Evolutionary conservation across 2,888 invertebrate genomes (phyloP).

Genomic region (Caenorhabditis imperialis): DNA sequence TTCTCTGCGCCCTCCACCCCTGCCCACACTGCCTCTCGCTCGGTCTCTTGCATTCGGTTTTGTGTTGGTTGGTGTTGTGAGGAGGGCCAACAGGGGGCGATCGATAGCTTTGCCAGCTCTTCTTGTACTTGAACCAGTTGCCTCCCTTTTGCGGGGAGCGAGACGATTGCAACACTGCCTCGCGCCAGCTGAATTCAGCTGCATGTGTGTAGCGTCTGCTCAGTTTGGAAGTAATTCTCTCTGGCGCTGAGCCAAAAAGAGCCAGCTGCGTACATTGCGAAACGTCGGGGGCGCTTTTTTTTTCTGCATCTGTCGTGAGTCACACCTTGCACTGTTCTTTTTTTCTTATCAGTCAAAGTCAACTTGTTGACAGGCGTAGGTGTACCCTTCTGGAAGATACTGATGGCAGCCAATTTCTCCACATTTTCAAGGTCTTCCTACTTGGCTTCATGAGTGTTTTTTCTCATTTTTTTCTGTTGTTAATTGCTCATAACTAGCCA

Average conservation of each 20-base stretch:
- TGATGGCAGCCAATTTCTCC: conserved; percentile 1
- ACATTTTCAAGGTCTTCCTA: neutral
- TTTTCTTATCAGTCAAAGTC: conserved; percentile 17
- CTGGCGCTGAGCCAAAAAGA: too few species aligned
- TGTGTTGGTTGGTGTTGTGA: conserved; percentile 40
- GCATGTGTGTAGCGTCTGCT: too few species aligned
- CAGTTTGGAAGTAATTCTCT: too few species aligned
- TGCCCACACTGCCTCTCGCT: conserved; percentile 20
- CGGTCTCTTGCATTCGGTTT: conserved; percentile 41
- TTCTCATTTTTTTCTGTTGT: conserved; percentile 6
- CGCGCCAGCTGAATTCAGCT: neutral
- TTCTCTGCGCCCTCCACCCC: conserved; percentile 1
- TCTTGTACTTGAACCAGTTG: conserved; percentile 57
- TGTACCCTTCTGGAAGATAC: conserved; percentile 17
- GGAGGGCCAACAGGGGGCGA: conserved; percentile 18
- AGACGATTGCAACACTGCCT: conserved; percentile 38
- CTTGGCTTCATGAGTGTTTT: conserved; percentile 8
- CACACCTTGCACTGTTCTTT: conserved; percentile 14
- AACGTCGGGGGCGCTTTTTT: neutral
- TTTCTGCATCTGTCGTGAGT: conserved; percentile 6
- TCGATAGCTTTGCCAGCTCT: conserved; percentile 44
- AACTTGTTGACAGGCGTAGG: conserved; percentile 14
- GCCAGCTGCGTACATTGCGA: too few species aligned
- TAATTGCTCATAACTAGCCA: too few species aligned
- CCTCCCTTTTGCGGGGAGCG: conserved; percentile 31